Conservation (phyloP, 2,888 invertebrate genomes). For the Cerceris ruficornis region DNA sequence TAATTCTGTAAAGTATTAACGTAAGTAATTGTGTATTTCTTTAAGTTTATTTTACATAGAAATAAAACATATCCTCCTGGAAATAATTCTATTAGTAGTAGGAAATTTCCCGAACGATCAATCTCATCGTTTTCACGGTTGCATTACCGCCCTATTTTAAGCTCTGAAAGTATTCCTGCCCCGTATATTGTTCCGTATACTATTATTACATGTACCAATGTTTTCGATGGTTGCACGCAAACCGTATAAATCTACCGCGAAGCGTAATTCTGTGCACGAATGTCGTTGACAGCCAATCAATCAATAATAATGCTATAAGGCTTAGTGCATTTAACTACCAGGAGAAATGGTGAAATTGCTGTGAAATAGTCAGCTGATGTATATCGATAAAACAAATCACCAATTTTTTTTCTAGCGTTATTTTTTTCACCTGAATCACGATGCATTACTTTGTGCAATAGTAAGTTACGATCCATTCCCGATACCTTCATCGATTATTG, state of each 20-base stretch:
- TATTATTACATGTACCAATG: conserved; percentile 26
- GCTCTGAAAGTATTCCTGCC: background rate
- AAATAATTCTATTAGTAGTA: too few species aligned
- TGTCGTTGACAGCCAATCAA: conserved; percentile 50
- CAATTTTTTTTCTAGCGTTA: conserved; percentile 1
- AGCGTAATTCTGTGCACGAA: conserved; percentile 45
- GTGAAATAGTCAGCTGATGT: conserved; percentile 19
- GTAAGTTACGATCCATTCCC: background rate
- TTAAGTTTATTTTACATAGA: too few species aligned
- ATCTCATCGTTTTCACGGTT: background rate
- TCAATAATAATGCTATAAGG: conserved; percentile 50
- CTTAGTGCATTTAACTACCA: conserved; percentile 37
- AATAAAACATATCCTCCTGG: too few species aligned
- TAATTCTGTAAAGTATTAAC: too few species aligned
- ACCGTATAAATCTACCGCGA: conserved; percentile 33
- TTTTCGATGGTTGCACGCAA: conserved; percentile 37
- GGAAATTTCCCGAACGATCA: background rate
- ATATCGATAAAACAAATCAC: conserved; percentile 22
- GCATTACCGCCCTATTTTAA: background rate
- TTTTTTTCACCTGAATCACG: background rate
- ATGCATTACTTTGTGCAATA: background rate
- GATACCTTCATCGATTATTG: background rate
- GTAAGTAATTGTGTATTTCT: too few species aligned
- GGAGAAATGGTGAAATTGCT: conserved; percentile 6
- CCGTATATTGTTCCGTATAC: background rate